Evolutionary conservation across 2,113 vertebrate genomes (phyloP).

Genomic region (Cyprinodon variegatus): DNA sequence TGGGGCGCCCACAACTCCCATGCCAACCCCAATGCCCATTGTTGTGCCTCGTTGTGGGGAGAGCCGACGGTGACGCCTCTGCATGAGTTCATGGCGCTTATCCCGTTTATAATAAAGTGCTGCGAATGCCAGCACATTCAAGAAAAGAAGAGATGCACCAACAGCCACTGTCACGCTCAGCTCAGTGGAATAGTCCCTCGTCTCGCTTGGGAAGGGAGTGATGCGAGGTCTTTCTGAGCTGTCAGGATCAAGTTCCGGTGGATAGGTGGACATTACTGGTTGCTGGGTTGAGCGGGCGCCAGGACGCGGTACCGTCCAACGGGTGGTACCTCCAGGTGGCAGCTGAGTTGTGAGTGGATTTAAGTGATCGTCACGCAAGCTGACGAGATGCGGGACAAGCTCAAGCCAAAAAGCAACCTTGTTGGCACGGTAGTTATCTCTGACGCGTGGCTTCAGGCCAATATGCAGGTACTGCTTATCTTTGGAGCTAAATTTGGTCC

Average conservation of each 20-base stretch:
- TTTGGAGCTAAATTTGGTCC: conserved; percentile 99
- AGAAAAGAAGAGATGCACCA: conserved; percentile 94
- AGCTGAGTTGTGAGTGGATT: conserved; percentile 88
- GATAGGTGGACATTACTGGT: conserved; percentile 84
- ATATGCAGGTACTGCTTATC: conserved; percentile 98
- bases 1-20: conserved; percentile 74
- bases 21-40: conserved; percentile 72
- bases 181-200: conserved; percentile 97
- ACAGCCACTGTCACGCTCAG: conserved; percentile 97
- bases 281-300: conserved; percentile 59
- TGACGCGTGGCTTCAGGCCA: conserved; percentile 96
- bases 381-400: conserved; percentile 96
- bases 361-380: conserved; percentile 87
- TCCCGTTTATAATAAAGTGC: conserved; percentile 98
- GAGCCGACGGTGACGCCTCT: conserved; percentile 85
- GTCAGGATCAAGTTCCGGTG: conserved; percentile 86
- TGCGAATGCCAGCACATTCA: conserved; percentile 96
- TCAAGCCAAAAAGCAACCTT: conserved; percentile 99
- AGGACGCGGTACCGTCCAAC: conserved; percentile 77
- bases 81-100: conserved; percentile 94
- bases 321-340: conserved; percentile 84
- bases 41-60: conserved; percentile 86
- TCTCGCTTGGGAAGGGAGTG: conserved; percentile 89
- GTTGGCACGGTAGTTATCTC: conserved; percentile 98
- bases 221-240: conserved; percentile 84